Conservation (phyloP, 2,888 invertebrate species). For the Monoplex corrugatus region DNA sequence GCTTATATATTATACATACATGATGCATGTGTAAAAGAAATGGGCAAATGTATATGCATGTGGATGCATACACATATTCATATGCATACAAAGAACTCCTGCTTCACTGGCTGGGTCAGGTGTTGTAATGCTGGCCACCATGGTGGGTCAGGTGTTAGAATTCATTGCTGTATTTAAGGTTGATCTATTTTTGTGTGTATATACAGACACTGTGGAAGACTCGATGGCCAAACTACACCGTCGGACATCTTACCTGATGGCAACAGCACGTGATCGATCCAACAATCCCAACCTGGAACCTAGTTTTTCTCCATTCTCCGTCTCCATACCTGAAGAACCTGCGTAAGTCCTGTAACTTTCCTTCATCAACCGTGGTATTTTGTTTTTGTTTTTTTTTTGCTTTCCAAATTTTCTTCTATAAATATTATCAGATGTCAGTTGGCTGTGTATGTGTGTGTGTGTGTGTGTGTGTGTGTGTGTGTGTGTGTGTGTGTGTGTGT, state of each 20-base stretch:
- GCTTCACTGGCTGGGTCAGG: too few species aligned
- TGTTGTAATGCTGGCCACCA: too few species aligned
- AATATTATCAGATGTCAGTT: not conserved
- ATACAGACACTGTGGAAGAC: conserved; percentile 83
- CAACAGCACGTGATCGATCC: conserved; percentile 85
- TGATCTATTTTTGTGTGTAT: too few species aligned
- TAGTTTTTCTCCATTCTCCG: not conserved
- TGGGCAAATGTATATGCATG: too few species aligned
- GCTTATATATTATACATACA: too few species aligned
- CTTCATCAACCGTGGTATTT: not conserved
- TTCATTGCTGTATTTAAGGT: too few species aligned
- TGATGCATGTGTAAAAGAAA: too few species aligned
- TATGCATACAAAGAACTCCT: too few species aligned
- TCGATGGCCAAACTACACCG: conserved; percentile 86
- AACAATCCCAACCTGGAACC: conserved; percentile 47
- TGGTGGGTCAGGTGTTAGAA: too few species aligned
- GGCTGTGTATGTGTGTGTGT: not conserved
- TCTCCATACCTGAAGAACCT: conserved; percentile 45
- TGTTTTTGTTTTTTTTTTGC: not conserved
- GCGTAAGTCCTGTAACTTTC: conserved; percentile 34
- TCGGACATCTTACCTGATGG: conserved; percentile 96
- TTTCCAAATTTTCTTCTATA: not conserved
- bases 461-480: not conserved
- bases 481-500: not conserved
- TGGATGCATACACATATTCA: too few species aligned